Conservation (phyloP, 2,113 vertebrate species). For the Papio anubis region DNA sequence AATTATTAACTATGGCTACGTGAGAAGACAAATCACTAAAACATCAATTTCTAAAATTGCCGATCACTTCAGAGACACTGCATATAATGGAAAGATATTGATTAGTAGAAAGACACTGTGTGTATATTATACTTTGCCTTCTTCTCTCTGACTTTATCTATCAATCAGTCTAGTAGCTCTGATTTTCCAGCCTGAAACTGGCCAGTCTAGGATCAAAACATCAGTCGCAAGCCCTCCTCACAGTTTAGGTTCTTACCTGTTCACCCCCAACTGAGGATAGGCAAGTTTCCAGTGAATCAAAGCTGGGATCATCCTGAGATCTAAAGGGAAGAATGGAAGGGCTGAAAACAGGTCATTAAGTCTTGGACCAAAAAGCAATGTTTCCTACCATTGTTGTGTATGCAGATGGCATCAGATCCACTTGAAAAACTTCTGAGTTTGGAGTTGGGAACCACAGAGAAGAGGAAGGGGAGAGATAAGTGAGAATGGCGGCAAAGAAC, state of each 20-base stretch:
- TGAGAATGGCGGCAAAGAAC: background rate
- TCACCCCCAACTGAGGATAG: background rate
- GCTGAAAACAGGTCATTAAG: background rate
- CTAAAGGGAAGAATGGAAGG: constrained; percentile 65
- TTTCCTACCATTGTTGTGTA: background rate
- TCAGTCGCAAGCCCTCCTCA: background rate
- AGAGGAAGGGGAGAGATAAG: background rate
- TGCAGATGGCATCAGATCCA: background rate
- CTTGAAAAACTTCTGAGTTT: constrained; percentile 5
- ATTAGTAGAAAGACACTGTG: background rate
- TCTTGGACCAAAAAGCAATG: background rate
- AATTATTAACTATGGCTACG: constrained; percentile 52
- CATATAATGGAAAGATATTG: background rate
- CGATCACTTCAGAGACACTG: constrained; percentile 37
- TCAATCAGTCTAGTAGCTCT: background rate
- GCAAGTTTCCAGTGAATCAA: constrained; percentile 54
- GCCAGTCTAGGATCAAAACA: background rate
- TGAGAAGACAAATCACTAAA: constrained; percentile 52
- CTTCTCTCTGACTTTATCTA: background rate
- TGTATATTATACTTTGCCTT: background rate
- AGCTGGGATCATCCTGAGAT: background rate
- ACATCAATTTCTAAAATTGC: constrained; percentile 54
- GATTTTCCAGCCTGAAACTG: background rate
- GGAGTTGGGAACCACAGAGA: background rate
- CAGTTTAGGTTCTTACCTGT: constrained; percentile 69